A percentile compares a stretch with the other conserved stretches of the same genome.
phyloP scores from a whole-genome alignment of 1,140 invertebrate genomes.

The Geopemphigus sp. region DNA sequence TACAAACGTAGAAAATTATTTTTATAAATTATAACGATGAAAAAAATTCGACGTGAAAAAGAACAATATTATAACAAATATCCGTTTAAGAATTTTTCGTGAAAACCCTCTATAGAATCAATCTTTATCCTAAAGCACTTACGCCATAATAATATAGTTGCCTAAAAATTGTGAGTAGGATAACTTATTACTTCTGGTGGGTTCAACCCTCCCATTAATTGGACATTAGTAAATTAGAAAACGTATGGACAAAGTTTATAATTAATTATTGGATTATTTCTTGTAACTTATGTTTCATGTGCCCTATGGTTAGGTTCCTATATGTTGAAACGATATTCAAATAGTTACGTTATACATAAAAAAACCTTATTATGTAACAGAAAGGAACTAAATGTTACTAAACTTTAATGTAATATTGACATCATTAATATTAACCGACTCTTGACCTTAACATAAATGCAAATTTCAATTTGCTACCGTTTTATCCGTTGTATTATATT shows the following conservation, averaged over 20 bases:
- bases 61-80: no score
- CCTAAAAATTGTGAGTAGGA: background rate
- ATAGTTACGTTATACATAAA: no score
- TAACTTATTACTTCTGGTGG: background rate
- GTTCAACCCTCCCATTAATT: background rate
- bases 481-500: background rate
- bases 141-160: background rate
- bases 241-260: background rate
- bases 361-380: no score
- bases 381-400: no score
- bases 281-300: background rate
- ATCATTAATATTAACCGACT: background rate
- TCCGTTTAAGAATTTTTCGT: no score
- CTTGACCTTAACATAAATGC: constrained; percentile 1
- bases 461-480: background rate
- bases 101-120: no score
- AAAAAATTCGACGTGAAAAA: no score
- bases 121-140: background rate
- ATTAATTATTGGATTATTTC: background rate
- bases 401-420: no score
- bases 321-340: no score
- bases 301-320: no score
- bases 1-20: no score
- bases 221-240: background rate
- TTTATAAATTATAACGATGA: no score